Conservation (phyloP, 1,140 invertebrate genomes). For the Temnothorax longispinosus region DNA sequence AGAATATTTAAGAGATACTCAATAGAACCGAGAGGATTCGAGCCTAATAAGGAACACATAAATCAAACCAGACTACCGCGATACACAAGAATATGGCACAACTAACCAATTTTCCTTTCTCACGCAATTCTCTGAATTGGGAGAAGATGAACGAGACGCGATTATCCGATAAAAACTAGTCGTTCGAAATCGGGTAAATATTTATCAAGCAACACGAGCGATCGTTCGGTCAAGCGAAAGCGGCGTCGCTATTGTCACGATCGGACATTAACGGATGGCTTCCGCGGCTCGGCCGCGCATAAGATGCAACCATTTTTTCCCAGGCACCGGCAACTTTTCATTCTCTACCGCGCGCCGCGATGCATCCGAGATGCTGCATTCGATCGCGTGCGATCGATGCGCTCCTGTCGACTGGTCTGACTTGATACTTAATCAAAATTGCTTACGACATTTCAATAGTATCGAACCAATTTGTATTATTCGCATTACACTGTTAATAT, state of each 20-base stretch:
- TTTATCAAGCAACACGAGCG: constrained; percentile 73
- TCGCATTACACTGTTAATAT: background rate
- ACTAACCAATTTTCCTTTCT: background rate
- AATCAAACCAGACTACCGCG: background rate
- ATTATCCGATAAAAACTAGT: constrained; percentile 33
- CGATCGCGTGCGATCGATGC: constrained; percentile 41
- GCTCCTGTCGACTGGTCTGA: background rate
- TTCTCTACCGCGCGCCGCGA: background rate
- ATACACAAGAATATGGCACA: constrained; percentile 14
- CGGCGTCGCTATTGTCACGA: constrained; percentile 75
- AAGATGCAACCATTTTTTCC: constrained; percentile 68
- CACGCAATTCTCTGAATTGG: background rate
- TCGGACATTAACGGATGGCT: constrained; percentile 82
- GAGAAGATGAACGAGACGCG: constrained; percentile 39
- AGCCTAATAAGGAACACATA: constrained; percentile 25
- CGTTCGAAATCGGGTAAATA: constrained; percentile 70
- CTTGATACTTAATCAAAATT: constrained; percentile 37
- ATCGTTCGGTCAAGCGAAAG: constrained; percentile 66
- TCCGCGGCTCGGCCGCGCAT: constrained; percentile 70
- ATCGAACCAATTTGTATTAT: background rate
- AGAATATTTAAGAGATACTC: background rate
- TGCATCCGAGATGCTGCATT: constrained; percentile 38
- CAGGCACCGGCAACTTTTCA: constrained; percentile 34
- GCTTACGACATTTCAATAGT: constrained; percentile 24
- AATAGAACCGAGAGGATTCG: background rate